Percentiles rank a stretch among this genome's conserved stretches.
phyloP scores from a whole-genome alignment of 1,140 invertebrate genomes.

The Halesus radiatus region DNA sequence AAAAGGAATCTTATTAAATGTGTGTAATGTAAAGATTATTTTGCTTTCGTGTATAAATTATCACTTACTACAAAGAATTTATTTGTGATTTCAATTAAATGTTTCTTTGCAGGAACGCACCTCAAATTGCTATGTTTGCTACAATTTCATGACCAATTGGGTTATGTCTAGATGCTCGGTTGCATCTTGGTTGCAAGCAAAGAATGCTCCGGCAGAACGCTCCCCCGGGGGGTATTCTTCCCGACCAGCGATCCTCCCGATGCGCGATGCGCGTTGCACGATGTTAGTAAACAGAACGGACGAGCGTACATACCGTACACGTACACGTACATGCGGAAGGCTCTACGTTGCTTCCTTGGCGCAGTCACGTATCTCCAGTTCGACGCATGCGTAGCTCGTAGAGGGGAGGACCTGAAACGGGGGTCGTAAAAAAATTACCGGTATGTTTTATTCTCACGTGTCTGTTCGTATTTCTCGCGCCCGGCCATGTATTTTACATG shows the following conservation, averaged over 20 bases:
- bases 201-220: constrained; percentile 15
- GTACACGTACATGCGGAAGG: constrained; percentile 18
- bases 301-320: background rate
- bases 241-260: background rate
- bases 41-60: too few relatives aligned
- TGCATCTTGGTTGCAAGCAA: constrained; percentile 12
- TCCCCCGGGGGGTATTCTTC: constrained; percentile 35
- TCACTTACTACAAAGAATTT: too few relatives aligned
- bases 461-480: constrained; percentile 3
- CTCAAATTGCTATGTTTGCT: too few relatives aligned
- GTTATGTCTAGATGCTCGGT: too few relatives aligned
- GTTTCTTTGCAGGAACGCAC: too few relatives aligned
- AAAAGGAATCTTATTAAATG: too few relatives aligned
- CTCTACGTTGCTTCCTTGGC: constrained; percentile 44
- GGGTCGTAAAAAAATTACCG: constrained; percentile 38
- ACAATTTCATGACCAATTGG: too few relatives aligned
- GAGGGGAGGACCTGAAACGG: constrained; percentile 9
- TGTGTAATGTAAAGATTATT: too few relatives aligned
- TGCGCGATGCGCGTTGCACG: constrained; percentile 2
- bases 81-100: too few relatives aligned
- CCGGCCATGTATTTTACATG: constrained; percentile 10
- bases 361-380: constrained; percentile 54
- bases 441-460: constrained; percentile 32
- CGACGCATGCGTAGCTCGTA: constrained; percentile 48
- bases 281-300: constrained; percentile 45